Evolutionary conservation across 2,797 vertebrate species (phyloP).

Genomic region (Lates japonicus): DNA sequence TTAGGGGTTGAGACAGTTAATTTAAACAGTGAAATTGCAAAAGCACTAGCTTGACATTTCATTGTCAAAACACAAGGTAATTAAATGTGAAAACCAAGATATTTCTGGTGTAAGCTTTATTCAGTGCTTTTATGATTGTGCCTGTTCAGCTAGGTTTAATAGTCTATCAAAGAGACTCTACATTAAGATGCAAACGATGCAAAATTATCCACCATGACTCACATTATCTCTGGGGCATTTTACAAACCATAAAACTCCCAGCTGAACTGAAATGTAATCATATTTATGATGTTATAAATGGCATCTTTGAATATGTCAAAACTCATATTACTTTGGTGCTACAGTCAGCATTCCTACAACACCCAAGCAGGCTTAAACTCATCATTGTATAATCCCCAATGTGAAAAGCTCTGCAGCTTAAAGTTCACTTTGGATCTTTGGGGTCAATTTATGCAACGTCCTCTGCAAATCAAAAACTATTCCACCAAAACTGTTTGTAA

Average conservation of each 20-base stretch:
- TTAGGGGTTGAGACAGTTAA: neutral
- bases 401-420: slow-evolving; percentile 2
- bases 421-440: neutral
- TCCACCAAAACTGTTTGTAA: neutral
- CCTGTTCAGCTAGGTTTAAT: slow-evolving; percentile 8
- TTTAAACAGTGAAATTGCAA: neutral
- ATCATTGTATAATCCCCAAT: neutral
- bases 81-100: neutral
- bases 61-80: neutral
- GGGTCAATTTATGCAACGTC: neutral
- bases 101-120: neutral
- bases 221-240: neutral
- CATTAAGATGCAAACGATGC: slow-evolving; percentile 2
- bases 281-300: slow-evolving; percentile 9
- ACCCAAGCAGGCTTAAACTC: slow-evolving; percentile 5
- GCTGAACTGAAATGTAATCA: neutral
- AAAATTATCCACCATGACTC: slow-evolving; percentile 21
- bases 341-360: slow-evolving; percentile 14
- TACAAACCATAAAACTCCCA: slow-evolving; percentile 25
- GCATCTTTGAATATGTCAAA: slow-evolving; percentile 14
- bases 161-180: neutral
- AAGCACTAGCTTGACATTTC: neutral
- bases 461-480: neutral
- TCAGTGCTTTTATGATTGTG: neutral
- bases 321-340: neutral